A percentile compares a stretch with the other conserved stretches of the same genome.
Evolutionary conservation across 2,797 vertebrate genomes (phyloP).

Genomic region (Ceryle rudis): DNA sequence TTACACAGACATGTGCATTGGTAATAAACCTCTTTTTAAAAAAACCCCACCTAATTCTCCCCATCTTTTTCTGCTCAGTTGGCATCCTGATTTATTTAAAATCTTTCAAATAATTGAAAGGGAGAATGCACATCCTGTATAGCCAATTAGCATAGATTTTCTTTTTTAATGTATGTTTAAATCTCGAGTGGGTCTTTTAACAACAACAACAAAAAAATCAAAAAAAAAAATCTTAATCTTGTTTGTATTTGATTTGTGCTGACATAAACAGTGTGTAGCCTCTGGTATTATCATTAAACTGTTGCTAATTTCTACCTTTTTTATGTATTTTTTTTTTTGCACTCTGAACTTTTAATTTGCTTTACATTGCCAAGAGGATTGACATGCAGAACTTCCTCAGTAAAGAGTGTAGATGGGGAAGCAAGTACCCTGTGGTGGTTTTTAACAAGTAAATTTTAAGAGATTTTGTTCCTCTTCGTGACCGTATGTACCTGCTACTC

Average conservation of each 20-base stretch:
- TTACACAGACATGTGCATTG: not conserved
- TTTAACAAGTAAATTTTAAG: not conserved
- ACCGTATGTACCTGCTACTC: not conserved
- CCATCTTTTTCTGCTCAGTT: not conserved
- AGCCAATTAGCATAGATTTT: not conserved
- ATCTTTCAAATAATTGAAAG: not conserved
- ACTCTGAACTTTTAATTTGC: not conserved
- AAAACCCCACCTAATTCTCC: not conserved
- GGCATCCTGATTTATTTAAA: not conserved
- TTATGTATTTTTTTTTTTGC: not conserved
- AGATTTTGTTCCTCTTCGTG: not conserved
- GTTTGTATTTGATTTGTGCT: not conserved
- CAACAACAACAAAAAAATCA: no score
- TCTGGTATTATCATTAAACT: not conserved
- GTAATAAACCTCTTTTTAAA: not conserved
- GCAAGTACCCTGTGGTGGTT: not conserved
- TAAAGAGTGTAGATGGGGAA: not conserved
- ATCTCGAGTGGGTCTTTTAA: not conserved
- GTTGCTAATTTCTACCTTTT: not conserved
- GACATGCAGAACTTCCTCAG: not conserved
- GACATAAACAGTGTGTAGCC: not conserved
- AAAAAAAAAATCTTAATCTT: fast-evolving
- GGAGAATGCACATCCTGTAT: not conserved
- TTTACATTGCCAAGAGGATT: not conserved
- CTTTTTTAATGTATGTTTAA: not conserved